phyloP scores from a whole-genome alignment of 2,888 invertebrate species.

The Lasioglossum morio region DNA sequence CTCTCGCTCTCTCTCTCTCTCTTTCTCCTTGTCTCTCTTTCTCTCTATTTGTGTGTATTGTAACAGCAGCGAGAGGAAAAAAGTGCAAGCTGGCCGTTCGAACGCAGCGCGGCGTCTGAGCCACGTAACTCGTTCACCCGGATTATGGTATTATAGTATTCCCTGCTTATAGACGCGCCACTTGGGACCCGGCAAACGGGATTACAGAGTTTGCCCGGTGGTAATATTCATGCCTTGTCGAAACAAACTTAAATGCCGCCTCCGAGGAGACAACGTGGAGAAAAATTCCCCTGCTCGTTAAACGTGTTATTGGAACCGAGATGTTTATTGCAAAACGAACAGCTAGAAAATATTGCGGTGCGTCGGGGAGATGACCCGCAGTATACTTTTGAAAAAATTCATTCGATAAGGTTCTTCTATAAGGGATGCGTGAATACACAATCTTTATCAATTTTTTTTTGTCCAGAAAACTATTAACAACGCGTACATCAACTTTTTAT shows the following conservation, averaged over 20 bases:
- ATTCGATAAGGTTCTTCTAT: too few species aligned
- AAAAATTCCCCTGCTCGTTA: neutral
- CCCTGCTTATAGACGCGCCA: conserved; percentile 7
- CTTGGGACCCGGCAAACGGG: neutral
- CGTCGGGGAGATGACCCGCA: neutral
- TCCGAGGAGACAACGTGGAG: neutral
- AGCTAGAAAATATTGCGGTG: neutral
- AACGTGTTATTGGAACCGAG: neutral
- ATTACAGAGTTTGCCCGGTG: conserved; percentile 1
- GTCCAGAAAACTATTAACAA: too few species aligned
- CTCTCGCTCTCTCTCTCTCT: neutral
- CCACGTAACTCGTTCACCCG: conserved; percentile 16
- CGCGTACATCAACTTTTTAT: too few species aligned
- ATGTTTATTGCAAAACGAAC: neutral
- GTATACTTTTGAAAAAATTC: too few species aligned
- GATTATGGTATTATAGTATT: conserved; percentile 3
- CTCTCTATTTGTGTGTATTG: neutral
- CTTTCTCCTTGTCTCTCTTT: neutral
- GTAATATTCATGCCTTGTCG: neutral
- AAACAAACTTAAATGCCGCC: neutral
- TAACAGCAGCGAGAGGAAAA: conserved; percentile 7
- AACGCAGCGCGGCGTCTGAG: conserved; percentile 11
- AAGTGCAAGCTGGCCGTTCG: conserved; percentile 3
- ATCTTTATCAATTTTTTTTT: too few species aligned
- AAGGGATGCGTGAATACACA: too few species aligned